phyloP scores from a whole-genome alignment of 2,888 invertebrate genomes.

The Orthonevra nobilis region DNA sequence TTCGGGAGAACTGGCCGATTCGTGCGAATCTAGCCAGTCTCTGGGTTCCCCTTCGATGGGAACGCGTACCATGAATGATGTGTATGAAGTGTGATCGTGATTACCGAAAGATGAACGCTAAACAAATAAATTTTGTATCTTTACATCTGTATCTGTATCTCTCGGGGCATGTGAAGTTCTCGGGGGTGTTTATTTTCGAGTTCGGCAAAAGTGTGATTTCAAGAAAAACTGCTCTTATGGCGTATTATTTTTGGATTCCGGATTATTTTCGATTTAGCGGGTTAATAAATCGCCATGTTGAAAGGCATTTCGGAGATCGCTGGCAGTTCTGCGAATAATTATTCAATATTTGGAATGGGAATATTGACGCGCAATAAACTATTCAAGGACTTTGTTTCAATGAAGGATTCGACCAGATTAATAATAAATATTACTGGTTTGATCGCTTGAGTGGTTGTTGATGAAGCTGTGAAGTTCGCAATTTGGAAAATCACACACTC shows the following conservation, averaged over 20 bases:
- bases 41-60: slow-evolving; percentile 9
- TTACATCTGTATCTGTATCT: neutral
- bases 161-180: no score
- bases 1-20: slow-evolving; percentile 30
- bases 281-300: slow-evolving; percentile 35
- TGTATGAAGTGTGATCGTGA: slow-evolving; percentile 36
- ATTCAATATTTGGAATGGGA: neutral
- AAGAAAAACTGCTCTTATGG: neutral
- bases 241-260: slow-evolving; percentile 29
- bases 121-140: slow-evolving; percentile 18
- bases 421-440: slow-evolving; percentile 22
- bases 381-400: slow-evolving; percentile 34
- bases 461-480: slow-evolving; percentile 7
- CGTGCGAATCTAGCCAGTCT: slow-evolving; percentile 14
- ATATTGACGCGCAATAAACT: slow-evolving; percentile 2
- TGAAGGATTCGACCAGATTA: slow-evolving; percentile 26
- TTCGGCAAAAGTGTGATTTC: slow-evolving; percentile 4
- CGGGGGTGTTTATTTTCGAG: slow-evolving; percentile 35
- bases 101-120: slow-evolving; percentile 41
- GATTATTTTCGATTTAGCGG: slow-evolving; percentile 35
- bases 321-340: no score
- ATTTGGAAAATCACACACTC: neutral
- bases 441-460: slow-evolving; percentile 24
- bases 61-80: slow-evolving; percentile 12
- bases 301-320: no score